Base-by-base conservation (phyloP, 2,113 vertebrate species). In the Agelaius tricolor region DNA sequence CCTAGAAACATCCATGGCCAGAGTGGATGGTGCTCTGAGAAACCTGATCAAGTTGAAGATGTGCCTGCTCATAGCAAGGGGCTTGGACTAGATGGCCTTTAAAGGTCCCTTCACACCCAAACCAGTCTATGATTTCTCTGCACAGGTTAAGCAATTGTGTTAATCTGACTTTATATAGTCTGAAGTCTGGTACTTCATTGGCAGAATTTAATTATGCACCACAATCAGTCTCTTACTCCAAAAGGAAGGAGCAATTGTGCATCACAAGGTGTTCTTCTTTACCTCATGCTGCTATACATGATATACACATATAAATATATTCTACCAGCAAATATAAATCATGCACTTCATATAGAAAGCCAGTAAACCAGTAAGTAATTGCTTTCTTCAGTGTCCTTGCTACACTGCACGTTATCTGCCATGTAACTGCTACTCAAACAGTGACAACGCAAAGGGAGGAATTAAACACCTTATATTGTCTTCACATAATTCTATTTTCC, bases 351-450 rank as follows among this genome's bases (percentile, higher is more conserved):
- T 28, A 20, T 81, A 78, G 39, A 35, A 88, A 57, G 52, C 15
- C 22, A 68, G 28, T 49, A 90, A 91, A 84, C 10, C 23, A 44
- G 47, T 43, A 54, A 41, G 10, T 37, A 88, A 92, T 61, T 87
- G 30, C 33, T 80, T 86, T 86, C 83, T 81, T 96, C 41, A 21
- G 66, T 89, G 27, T 39, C 77, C 54, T 76, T 89, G 19, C 41
- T 72, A 58, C 41, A 30, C 57, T 84, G 74, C 59, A 62, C 30
- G 16, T 74, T 78, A 67, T 84, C 52, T 89, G 73, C 39, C 73
- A 66, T 78, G 79, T 90, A 84, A 91, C 65, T 78, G 72, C 58
- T 96, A 78, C 37, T 95, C 83, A 78, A 41, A 94, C 52, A 72
- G 68, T 39, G 61, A 59, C 61, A 95, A 78, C 41, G 21, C 1